Evolutionary conservation across 2,888 invertebrate genomes (phyloP).

Genomic region (Tetragonisca angustula): DNA sequence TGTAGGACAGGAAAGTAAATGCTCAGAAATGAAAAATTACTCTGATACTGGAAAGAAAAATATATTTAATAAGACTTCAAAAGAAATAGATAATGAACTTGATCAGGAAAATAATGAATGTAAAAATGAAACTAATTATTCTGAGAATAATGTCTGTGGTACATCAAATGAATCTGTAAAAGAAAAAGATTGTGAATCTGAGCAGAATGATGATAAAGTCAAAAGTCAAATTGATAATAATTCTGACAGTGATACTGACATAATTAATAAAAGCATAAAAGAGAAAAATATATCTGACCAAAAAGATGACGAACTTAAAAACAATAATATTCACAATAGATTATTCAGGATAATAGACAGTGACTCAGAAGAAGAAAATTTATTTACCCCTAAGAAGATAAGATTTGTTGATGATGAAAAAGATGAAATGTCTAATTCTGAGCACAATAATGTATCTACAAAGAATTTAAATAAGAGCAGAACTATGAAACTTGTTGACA

Average conservation of each 20-base stretch:
- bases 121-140: background rate
- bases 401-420: background rate
- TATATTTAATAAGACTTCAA: background rate
- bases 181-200: background rate
- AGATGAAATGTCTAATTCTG: background rate
- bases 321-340: background rate
- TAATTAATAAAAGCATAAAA: background rate
- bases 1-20: background rate
- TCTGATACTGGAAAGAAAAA: background rate
- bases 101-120: background rate
- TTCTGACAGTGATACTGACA: background rate
- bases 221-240: background rate
- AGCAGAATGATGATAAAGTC: background rate
- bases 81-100: background rate
- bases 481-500: conserved; percentile 61
- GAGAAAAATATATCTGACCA: background rate
- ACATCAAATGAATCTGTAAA: background rate
- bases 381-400: background rate
- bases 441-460: background rate
- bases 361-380: conserved; percentile 40
- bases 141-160: background rate
- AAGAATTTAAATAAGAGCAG: conserved; percentile 5
- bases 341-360: conserved; percentile 30
- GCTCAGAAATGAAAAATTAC: background rate
- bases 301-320: background rate